Evolutionary conservation across 2,888 invertebrate species (phyloP), one percentile per base, ranked within the genome.

Genomic region (Synergus japonicus): DNA sequence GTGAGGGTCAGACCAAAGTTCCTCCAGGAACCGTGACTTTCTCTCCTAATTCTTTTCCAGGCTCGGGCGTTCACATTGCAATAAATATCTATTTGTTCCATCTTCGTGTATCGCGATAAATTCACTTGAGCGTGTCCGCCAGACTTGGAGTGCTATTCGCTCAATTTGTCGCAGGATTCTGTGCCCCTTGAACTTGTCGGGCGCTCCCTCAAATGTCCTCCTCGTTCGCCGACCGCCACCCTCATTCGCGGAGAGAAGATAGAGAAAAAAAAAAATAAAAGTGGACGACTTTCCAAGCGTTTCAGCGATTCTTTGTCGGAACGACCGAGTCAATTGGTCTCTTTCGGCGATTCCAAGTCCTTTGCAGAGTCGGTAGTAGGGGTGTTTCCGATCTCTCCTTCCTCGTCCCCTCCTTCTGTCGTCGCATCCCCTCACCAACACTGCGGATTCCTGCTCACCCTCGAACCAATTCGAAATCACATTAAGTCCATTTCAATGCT

Each of bases 401-500:
- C 80, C 73, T 69, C 60, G 15, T 65, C 79, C 29, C 76, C 60
- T 78, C 78, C 77, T 79, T 82, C 46, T 49, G 8, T 69, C 49
- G 29, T 29, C 8, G 69, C 22, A 29, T 49, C 58, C 76, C 80
- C 73, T 60, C 78, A 49, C 76, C 58, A 46, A 64, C 43, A 44
- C 81, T 79, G 83, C 79, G 81, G 84, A 83, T 83, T 83, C 82
- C 46, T 69, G 58, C n/a, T 49, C 46, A 60, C 66, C 79, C 78
- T 78, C 83, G 69, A 85, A 86, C 86, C 87, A 88, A 87, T 88
- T 87, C 86, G 86, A 89, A 90, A 91, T 91, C 89, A 87, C 88
- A 89, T 90, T 90, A 90, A 88, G 87, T 89, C 85, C 89, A 86
- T 88, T 88, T 87, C 88, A 87, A 87, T 88, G 89, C 87, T 86